Evolutionary conservation across 1,140 invertebrate genomes (phyloP).

Genomic region (Magallana ariakensis): DNA sequence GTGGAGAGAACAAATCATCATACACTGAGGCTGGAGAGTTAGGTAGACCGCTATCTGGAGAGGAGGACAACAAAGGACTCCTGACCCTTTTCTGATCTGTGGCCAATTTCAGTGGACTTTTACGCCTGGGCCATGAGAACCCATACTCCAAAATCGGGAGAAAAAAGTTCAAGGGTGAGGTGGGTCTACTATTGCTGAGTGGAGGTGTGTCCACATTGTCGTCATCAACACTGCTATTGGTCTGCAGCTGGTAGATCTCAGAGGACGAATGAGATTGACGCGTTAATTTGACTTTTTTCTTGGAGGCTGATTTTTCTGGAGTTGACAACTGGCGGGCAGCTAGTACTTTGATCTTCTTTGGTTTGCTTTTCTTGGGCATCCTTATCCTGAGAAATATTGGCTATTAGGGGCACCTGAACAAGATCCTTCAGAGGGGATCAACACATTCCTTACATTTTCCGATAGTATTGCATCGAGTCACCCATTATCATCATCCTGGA

Average conservation of each 20-base stretch:
- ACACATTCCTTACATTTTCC: slow-evolving; percentile 19
- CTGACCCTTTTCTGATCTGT: slow-evolving; percentile 43
- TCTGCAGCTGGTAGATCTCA: slow-evolving; percentile 44
- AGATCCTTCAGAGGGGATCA: slow-evolving; percentile 8
- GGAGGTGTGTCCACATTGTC: slow-evolving; percentile 45
- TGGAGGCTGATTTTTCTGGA: slow-evolving; percentile 42
- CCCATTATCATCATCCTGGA: background rate
- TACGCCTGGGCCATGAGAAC: slow-evolving; percentile 57
- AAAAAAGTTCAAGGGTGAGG: slow-evolving; percentile 52
- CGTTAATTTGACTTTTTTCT: slow-evolving; percentile 42
- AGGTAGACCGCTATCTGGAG: slow-evolving; percentile 53
- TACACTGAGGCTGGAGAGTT: slow-evolving; percentile 42
- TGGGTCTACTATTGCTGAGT: slow-evolving; percentile 50
- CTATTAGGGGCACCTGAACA: background rate
- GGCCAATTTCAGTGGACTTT: slow-evolving; percentile 55
- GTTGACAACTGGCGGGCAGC: slow-evolving; percentile 47
- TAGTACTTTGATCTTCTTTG: slow-evolving; percentile 36
- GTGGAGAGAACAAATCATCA: slow-evolving; percentile 12
- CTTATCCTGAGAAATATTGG: slow-evolving; percentile 13
- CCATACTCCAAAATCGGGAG: slow-evolving; percentile 56
- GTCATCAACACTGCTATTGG: slow-evolving; percentile 42
- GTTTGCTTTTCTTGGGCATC: slow-evolving; percentile 56
- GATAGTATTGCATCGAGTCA: slow-evolving; percentile 11
- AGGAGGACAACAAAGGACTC: slow-evolving; percentile 51
- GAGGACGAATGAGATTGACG: slow-evolving; percentile 40